These are phyloP conservation scores for Mythimna ferrago DNA, from an alignment of 2,888 invertebrate genomes.

Conservation along the genomic window DNA sequence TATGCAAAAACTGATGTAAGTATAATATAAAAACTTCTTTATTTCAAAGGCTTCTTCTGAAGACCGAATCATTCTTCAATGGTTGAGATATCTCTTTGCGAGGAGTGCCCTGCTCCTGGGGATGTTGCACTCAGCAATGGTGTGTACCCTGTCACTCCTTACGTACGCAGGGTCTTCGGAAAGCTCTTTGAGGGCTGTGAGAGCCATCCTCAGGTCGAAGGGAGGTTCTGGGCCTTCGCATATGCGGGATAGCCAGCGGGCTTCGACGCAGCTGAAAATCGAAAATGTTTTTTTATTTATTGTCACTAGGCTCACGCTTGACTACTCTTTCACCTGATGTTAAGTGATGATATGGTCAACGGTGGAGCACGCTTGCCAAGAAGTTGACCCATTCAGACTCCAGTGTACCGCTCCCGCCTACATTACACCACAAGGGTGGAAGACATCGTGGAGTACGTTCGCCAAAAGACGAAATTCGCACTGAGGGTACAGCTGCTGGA, in stretches of 20 bases:
- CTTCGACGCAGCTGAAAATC: constrained; percentile 80
- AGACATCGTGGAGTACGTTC: too few relatives aligned
- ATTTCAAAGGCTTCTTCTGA: constrained; percentile 10
- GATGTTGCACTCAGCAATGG: constrained; percentile 79
- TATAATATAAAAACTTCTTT: neutral
- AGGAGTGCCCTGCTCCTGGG: constrained; percentile 79
- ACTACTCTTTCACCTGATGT: too few relatives aligned
- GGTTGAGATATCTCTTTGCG: constrained; percentile 76
- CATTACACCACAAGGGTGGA: too few relatives aligned
- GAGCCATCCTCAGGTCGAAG: constrained; percentile 63
- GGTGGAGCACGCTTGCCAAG: too few relatives aligned
- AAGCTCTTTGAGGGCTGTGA: constrained; percentile 71
- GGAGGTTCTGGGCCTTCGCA: constrained; percentile 76
- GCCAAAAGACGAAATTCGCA: too few relatives aligned
- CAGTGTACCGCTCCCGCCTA: too few relatives aligned
- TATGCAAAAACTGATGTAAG: neutral
- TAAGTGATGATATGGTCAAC: too few relatives aligned
- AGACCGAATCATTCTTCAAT: constrained; percentile 27
- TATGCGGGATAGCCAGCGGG: constrained; percentile 83
- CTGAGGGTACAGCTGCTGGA: too few relatives aligned
- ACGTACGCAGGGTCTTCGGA: constrained; percentile 78
- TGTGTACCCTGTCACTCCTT: constrained; percentile 82
- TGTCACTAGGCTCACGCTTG: too few relatives aligned
- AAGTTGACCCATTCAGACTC: too few relatives aligned
- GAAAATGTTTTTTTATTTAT: neutral